Base-by-base conservation (phyloP, 2,888 invertebrate species). In the Colostygia pectinataria region DNA sequence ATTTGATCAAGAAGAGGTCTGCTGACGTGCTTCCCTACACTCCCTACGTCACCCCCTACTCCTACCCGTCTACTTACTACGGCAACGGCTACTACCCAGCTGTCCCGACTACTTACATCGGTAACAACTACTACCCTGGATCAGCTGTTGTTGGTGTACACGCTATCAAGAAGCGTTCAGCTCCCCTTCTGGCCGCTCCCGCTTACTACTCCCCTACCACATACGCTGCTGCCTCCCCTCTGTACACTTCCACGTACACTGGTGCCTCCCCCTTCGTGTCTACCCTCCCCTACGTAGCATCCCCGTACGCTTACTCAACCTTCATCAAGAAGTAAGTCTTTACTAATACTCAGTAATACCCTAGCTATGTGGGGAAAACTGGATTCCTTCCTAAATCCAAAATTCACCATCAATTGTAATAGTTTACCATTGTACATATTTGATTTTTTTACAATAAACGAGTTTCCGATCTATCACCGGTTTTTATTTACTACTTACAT, bases 321-420 rank as follows among this genome's bases (percentile, higher is more conserved):
- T 61, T 18, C 53, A 61, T 61, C 55, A 61, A 61, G 60, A 61
- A 61, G 60, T 61, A 51, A 61, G 29, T 46, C 13, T 36, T 23
- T 29, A 20, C 13, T 9, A 6, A 4, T 20, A 13, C 6, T 12
- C 40, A 45, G 42, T 33, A 23, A 10, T 47, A 24, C 14, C 37
- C 32, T 27, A 39, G 45, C 36, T 27, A 36, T 43, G 37, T 15
- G 13, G 10, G 44, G 34, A 24, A 7, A 12, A 7, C 12, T 29
- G 6, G n/a, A 27, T 40, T 34, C 31, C 25, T 49, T 27, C 41
- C 39, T 27, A 43, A 50, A 52, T 55, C 37, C 42, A 33, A 53
- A 55, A 53, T 57, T 57, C 23, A 41, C 42, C 25, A 44, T 36
- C 14, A 39, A 23, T 13, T 48, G 36, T 28, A 46, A 49, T 45